Evolutionary conservation across 2,888 invertebrate genomes (phyloP).

Genomic region (Agrotis exclamationis): DNA sequence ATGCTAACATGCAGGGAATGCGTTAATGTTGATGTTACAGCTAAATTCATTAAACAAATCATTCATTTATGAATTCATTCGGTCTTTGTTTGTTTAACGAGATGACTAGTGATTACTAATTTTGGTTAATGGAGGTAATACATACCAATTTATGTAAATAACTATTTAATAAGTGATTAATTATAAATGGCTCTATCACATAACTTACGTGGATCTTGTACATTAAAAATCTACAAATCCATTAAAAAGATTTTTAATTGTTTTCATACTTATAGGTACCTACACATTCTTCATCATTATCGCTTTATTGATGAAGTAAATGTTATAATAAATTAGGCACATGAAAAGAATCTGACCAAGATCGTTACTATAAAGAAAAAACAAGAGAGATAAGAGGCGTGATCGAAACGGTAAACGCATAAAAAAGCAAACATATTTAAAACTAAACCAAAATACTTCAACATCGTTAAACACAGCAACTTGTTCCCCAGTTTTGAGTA

Average conservation of each 20-base stretch:
- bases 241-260: no score
- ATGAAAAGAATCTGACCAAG: no score
- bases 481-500: constrained; percentile 11
- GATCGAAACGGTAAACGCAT: neutral
- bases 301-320: no score
- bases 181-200: neutral
- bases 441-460: constrained; percentile 11
- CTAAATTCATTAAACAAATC: constrained; percentile 38
- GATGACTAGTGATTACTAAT: constrained; percentile 31
- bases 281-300: no score
- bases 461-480: constrained; percentile 13
- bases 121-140: constrained; percentile 21
- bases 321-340: no score
- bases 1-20: constrained; percentile 11
- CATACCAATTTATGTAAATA: constrained; percentile 18
- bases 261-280: no score
- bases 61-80: constrained; percentile 34
- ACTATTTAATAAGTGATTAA: constrained; percentile 10
- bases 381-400: no score
- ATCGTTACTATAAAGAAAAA: neutral
- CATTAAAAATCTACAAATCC: no score
- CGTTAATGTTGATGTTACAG: constrained; percentile 25
- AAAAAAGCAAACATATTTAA: neutral
- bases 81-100: constrained; percentile 31
- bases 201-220: no score